Evolutionary conservation across 2,888 invertebrate species (phyloP).

Genomic region (Deilephila elpenor): DNA sequence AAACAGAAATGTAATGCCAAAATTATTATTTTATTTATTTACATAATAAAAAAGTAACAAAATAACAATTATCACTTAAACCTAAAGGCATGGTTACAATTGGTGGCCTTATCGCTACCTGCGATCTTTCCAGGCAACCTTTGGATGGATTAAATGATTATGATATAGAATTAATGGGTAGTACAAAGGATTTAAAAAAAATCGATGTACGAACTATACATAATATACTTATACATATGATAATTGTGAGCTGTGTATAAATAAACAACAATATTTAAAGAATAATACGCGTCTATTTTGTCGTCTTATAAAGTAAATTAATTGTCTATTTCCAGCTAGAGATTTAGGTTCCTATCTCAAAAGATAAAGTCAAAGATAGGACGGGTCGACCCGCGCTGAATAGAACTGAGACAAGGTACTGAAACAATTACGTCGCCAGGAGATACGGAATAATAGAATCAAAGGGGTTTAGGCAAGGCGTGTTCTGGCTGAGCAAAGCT

Average conservation of each 20-base stretch:
- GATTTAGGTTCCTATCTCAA: neutral
- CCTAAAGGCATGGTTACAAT: too few relatives aligned
- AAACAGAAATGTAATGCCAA: too few relatives aligned
- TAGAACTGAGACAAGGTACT: neutral
- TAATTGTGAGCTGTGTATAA: neutral
- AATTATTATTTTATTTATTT: too few relatives aligned
- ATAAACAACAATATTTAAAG: neutral
- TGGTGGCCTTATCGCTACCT: too few relatives aligned
- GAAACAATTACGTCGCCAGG: neutral
- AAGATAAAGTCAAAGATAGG: conserved; percentile 21
- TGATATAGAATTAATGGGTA: too few relatives aligned
- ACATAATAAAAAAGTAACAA: too few relatives aligned
- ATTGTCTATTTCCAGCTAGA: neutral
- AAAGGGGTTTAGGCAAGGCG: conserved; percentile 14
- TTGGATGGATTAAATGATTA: too few relatives aligned
- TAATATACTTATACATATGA: too few relatives aligned
- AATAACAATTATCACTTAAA: too few relatives aligned
- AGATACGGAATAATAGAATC: conserved; percentile 16
- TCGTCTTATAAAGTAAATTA: neutral
- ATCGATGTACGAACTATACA: too few relatives aligned
- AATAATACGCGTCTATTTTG: neutral
- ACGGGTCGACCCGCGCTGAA: neutral
- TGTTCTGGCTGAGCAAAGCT: neutral
- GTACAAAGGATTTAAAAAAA: too few relatives aligned
- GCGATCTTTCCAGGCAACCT: too few relatives aligned